These are phyloP conservation scores for Harmothoe impar DNA, from an alignment of 2,888 invertebrate species.

Conservation along the genomic window DNA sequence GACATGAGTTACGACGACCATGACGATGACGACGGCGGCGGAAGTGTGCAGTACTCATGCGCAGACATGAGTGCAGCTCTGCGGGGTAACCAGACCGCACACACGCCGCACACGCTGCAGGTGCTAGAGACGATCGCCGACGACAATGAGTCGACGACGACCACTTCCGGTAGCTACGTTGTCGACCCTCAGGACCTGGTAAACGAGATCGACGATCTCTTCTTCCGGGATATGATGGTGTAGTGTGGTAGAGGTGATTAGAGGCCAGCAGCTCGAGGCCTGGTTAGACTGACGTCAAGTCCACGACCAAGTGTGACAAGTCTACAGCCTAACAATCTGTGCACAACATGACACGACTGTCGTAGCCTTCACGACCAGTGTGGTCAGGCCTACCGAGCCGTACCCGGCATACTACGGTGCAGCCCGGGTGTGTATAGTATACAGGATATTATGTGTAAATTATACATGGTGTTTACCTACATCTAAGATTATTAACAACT, in stretches of 20 bases:
- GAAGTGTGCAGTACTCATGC: constrained; percentile 62
- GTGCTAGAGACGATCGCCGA: constrained; percentile 14
- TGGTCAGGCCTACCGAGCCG: too few relatives aligned
- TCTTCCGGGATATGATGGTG: constrained; percentile 78
- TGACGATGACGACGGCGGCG: constrained; percentile 39
- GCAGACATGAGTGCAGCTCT: constrained; percentile 60
- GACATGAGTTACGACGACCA: constrained; percentile 23
- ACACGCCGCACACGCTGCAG: not conserved
- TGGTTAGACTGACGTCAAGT: too few relatives aligned
- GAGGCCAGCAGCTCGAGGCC: not conserved
- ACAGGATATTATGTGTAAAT: too few relatives aligned
- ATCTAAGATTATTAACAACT: too few relatives aligned
- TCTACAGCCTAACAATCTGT: too few relatives aligned
- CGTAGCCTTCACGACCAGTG: too few relatives aligned
- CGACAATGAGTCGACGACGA: constrained; percentile 60
- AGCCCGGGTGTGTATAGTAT: too few relatives aligned
- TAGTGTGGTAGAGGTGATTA: not conserved
- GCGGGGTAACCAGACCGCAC: not conserved
- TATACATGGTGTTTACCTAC: too few relatives aligned
- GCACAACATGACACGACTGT: too few relatives aligned
- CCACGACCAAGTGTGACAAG: too few relatives aligned
- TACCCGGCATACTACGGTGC: too few relatives aligned
- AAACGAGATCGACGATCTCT: constrained; percentile 81
- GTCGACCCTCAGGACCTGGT: constrained; percentile 81
- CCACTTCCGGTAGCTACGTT: constrained; percentile 81